Base-by-base conservation (phyloP, 2,797 vertebrate species). In the Tympanoctomys barrerae region DNA sequence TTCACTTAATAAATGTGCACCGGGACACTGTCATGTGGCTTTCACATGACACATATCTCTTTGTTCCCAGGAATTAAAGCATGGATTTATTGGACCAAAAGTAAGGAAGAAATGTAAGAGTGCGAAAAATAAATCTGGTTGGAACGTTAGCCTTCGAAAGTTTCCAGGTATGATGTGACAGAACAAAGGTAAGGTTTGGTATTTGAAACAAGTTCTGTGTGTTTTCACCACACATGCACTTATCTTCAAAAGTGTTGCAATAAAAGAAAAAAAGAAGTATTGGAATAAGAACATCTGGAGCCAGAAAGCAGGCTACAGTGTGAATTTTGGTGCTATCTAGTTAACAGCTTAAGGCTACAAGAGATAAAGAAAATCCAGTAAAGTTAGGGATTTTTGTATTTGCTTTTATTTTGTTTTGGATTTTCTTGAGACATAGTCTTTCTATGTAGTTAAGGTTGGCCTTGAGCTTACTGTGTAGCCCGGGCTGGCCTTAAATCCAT, bases 131-230 rank as follows among this genome's bases (percentile, higher is more conserved):
- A 98, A 98, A 84, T 86, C 95, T 88, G 93, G 93, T 42, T 98
- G 98, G 98, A 97, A 96, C 84, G 98, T 97, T 94, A 90, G 91
- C 31, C 31, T 97, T 54, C 96, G 71, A 75, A 98, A 97, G n/a
- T 96, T 96, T 98, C 97, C 98, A 99, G 99, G 99, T 99, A 98
- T 54, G 87, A 31, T 83, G 8, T 75, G 33, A 80, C 0, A 66
- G 66, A 79, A 79, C 1, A 2, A 81, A 77, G 77, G 21, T 73
- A 79, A 66, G 22, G 21, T 62, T 93, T 83, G 39, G 3, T 68
- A 54, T 87, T 90, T 42, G 71, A 75, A 49, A 83, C 33, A 73
- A 46, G 39, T 87, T 85, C 28, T 36, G 24, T 46, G 57, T 12
- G 49, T 59, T 5, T 64, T 91, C n/a, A 24, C 46, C 87, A 22